Evolutionary conservation across 2,113 vertebrate species (phyloP).

Genomic region (Cacatua alba): DNA sequence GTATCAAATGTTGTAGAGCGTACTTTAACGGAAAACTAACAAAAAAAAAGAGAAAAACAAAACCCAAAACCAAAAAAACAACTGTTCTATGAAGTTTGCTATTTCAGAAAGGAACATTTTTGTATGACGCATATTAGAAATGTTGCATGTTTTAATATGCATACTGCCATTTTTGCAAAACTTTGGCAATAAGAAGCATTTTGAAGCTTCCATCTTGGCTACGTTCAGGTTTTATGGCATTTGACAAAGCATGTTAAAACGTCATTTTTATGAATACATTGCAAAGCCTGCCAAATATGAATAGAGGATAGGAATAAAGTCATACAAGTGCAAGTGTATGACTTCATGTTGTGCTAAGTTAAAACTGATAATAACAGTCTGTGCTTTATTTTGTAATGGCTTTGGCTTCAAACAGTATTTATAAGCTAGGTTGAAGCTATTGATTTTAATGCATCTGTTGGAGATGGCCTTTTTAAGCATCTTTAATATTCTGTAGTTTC

Average conservation of each 20-base stretch:
- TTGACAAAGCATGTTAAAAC: slow-evolving; percentile 52
- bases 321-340: slow-evolving; percentile 17
- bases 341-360: neutral
- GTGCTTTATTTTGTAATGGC: slow-evolving; percentile 30
- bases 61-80: neutral
- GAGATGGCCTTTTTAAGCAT: slow-evolving; percentile 35
- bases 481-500: slow-evolving; percentile 2
- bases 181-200: slow-evolving; percentile 69
- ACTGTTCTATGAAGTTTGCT: slow-evolving; percentile 53
- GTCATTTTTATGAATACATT: neutral
- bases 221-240: neutral
- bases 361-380: neutral
- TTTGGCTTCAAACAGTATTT: slow-evolving; percentile 35
- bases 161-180: slow-evolving; percentile 58
- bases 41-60: neutral
- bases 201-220: slow-evolving; percentile 58
- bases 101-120: slow-evolving; percentile 41
- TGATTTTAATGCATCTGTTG: slow-evolving; percentile 5
- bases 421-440: neutral
- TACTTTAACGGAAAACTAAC: slow-evolving; percentile 2
- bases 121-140: slow-evolving; percentile 26
- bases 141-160: slow-evolving; percentile 64
- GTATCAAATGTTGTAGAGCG: slow-evolving; percentile 44
- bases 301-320: slow-evolving; percentile 18
- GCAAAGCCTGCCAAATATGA: slow-evolving; percentile 16